Evolutionary conservation across 2,888 invertebrate genomes (phyloP).

Genomic region (Ophion slaviceki): DNA sequence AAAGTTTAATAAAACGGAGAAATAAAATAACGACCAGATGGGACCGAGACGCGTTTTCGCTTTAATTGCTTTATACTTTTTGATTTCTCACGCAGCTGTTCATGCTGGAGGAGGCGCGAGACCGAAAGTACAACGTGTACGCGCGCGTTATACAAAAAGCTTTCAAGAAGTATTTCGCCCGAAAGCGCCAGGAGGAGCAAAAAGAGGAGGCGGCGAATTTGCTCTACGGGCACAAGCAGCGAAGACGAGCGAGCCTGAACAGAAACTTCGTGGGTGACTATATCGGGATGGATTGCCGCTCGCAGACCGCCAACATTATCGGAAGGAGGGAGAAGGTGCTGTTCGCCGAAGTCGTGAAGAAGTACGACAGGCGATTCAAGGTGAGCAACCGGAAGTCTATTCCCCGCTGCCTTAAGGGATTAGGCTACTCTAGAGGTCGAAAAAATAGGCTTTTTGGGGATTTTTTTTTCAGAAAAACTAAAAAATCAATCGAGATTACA

Average conservation of each 20-base stretch:
- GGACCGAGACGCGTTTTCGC: background rate
- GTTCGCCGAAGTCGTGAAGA: slow-evolving; percentile 87
- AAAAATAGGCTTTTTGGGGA: too few species aligned
- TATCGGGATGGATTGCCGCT: slow-evolving; percentile 87
- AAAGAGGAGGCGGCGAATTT: slow-evolving; percentile 85
- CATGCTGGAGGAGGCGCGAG: slow-evolving; percentile 88
- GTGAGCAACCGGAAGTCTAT: slow-evolving; percentile 78
- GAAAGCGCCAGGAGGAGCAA: slow-evolving; percentile 85
- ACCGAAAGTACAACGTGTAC: slow-evolving; percentile 87
- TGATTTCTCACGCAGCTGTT: slow-evolving; percentile 85
- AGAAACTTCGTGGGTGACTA: slow-evolving; percentile 89
- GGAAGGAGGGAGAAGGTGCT: slow-evolving; percentile 87
- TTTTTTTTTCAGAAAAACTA: too few species aligned
- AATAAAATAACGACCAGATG: background rate
- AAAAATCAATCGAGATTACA: too few species aligned
- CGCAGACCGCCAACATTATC: slow-evolving; percentile 85
- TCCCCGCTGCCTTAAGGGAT: background rate
- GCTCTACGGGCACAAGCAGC: slow-evolving; percentile 86
- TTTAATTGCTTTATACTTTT: slow-evolving; percentile 25
- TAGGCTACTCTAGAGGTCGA: too few species aligned
- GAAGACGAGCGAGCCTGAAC: slow-evolving; percentile 86
- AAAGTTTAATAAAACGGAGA: background rate
- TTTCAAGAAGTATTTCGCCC: slow-evolving; percentile 87
- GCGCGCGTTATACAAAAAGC: slow-evolving; percentile 88
- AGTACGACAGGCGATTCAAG: slow-evolving; percentile 88